Evolutionary conservation across 2,888 invertebrate species (phyloP).

Genomic region (Ophion costatus): DNA sequence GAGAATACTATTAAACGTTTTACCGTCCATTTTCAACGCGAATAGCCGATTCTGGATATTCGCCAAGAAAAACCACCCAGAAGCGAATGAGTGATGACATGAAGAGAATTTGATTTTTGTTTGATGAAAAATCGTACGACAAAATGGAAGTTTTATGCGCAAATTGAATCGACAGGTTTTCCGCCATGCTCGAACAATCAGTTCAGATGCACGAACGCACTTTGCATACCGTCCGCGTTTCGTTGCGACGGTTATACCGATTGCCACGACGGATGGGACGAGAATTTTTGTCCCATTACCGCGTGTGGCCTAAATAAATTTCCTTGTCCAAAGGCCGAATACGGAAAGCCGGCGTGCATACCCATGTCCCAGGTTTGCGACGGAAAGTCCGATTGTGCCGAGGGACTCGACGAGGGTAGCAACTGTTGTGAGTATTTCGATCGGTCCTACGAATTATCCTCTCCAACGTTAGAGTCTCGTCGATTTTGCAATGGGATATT

Average conservation of each 20-base stretch:
- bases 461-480: not conserved
- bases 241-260: slow-evolving; percentile 95
- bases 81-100: not conserved
- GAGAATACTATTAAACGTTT: not conserved
- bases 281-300: slow-evolving; percentile 93
- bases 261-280: slow-evolving; percentile 96
- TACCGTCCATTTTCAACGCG: not conserved
- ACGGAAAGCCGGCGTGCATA: slow-evolving; percentile 93
- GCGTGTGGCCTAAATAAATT: slow-evolving; percentile 96
- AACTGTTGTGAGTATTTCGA: slow-evolving; percentile 91
- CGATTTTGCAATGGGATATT: not conserved
- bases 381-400: slow-evolving; percentile 95
- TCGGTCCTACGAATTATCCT: not conserved
- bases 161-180: slow-evolving; percentile 87
- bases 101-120: not conserved
- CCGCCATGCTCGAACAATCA: slow-evolving; percentile 95
- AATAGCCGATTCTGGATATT: not conserved
- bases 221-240: slow-evolving; percentile 95
- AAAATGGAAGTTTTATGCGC: slow-evolving; percentile 2
- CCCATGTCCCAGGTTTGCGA: slow-evolving; percentile 95
- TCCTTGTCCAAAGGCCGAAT: slow-evolving; percentile 92
- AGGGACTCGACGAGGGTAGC: slow-evolving; percentile 94
- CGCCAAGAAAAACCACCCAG: not conserved
- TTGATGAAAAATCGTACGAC: not conserved
- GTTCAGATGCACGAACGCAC: slow-evolving; percentile 95